A percentile compares a stretch with the other conserved stretches of the same genome.
phyloP scores from a whole-genome alignment of 2,113 vertebrate species.

The Apaloderma vittatum region DNA sequence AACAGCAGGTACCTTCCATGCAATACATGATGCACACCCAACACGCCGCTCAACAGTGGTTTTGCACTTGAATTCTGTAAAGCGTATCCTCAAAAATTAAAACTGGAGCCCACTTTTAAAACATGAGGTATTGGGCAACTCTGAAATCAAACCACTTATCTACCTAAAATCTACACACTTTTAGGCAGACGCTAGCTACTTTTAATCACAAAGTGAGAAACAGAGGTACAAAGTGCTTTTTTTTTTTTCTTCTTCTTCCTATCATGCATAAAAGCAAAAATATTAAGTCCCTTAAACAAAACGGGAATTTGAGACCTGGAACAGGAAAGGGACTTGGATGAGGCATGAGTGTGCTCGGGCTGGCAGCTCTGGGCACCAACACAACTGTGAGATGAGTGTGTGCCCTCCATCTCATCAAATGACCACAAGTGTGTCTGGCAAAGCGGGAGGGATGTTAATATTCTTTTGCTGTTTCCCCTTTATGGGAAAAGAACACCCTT shows the following conservation, averaged over 20 bases:
- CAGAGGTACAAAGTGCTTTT: background rate
- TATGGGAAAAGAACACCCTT: background rate
- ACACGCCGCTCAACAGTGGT: background rate
- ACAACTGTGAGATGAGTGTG: fast-evolving
- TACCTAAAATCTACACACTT: background rate
- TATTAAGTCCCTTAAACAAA: background rate
- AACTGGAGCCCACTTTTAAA: background rate
- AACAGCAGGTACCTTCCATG: background rate
- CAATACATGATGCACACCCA: background rate
- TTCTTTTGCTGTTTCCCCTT: background rate
- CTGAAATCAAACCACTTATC: background rate
- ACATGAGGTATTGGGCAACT: background rate
- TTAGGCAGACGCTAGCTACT: background rate
- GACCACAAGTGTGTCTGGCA: fast-evolving
- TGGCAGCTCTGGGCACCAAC: background rate
- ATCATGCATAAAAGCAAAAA: background rate
- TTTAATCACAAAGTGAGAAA: background rate
- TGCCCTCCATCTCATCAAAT: background rate
- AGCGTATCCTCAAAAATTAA: background rate
- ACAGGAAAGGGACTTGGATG: background rate
- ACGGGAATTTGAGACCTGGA: background rate
- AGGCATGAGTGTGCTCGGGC: fast-evolving
- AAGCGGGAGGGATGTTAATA: background rate
- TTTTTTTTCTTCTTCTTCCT: background rate
- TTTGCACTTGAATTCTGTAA: background rate